phyloP scores from a whole-genome alignment of 2,113 vertebrate genomes.

The Pipa parva region DNA sequence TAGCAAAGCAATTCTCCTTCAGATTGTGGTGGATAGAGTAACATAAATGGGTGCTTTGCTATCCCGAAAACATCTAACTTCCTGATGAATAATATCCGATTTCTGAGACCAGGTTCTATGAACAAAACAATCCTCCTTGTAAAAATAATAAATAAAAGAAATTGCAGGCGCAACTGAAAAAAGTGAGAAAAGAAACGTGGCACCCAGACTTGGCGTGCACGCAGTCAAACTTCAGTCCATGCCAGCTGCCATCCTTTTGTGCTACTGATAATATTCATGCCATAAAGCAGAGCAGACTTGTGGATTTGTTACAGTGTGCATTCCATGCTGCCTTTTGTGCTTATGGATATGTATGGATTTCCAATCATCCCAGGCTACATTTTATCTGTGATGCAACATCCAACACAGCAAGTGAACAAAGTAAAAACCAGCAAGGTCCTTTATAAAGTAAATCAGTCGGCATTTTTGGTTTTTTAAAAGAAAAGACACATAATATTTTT shows the following conservation, averaged over 20 bases:
- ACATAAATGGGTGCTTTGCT: background rate
- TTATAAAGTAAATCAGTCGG: no score
- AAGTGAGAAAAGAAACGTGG: constrained; percentile 11
- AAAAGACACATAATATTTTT: no score
- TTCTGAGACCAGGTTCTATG: constrained; percentile 1
- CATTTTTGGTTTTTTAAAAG: no score
- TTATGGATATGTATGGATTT: background rate
- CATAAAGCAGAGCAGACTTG: background rate
- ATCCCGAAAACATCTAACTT: background rate
- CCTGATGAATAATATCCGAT: constrained; percentile 11
- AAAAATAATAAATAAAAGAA: background rate
- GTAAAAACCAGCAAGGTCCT: background rate
- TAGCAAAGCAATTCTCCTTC: no score
- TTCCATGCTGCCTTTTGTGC: background rate
- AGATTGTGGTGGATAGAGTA: background rate
- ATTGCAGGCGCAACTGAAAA: constrained; percentile 22
- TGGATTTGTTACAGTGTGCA: constrained; percentile 1
- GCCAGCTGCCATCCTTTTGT: constrained; percentile 20
- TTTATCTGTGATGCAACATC: background rate
- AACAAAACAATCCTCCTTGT: constrained; percentile 1
- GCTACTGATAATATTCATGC: background rate
- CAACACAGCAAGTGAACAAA: background rate
- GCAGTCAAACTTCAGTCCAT: background rate
- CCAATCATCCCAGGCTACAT: background rate
- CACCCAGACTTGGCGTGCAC: background rate